Evolutionary conservation across 2,888 invertebrate genomes (phyloP).

Genomic region (Eremobia ochroleuca): DNA sequence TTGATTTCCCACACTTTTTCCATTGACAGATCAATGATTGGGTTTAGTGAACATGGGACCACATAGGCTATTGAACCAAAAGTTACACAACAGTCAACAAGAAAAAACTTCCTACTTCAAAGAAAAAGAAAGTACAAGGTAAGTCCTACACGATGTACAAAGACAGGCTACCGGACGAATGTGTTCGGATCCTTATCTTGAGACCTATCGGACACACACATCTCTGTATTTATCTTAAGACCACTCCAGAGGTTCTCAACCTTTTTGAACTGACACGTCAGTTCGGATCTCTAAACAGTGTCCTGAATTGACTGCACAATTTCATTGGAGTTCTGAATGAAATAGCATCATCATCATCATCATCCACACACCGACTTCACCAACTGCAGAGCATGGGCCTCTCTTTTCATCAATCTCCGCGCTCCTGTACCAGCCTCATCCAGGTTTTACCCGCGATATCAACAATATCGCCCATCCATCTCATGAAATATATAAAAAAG

Average conservation of each 20-base stretch:
- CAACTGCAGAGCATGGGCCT: too few species aligned
- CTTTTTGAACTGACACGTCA: too few species aligned
- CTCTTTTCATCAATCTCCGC: too few species aligned
- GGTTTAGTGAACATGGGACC: background rate
- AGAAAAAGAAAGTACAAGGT: conserved; percentile 17
- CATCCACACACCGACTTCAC: too few species aligned
- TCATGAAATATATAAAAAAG: too few species aligned
- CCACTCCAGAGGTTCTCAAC: conserved; percentile 42
- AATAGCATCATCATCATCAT: background rate
- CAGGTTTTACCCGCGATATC: too few species aligned
- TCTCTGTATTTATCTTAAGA: conserved; percentile 41
- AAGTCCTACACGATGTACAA: conserved; percentile 17
- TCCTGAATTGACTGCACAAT: too few species aligned
- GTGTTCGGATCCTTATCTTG: conserved; percentile 54
- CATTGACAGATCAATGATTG: background rate
- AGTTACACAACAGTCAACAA: background rate
- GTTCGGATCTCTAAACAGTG: too few species aligned
- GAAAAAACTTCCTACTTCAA: conserved; percentile 9
- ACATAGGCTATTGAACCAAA: conserved; percentile 23
- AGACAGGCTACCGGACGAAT: conserved; percentile 41
- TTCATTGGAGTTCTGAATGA: too few species aligned
- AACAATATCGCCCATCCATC: too few species aligned
- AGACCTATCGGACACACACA: conserved; percentile 49
- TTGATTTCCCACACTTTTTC: background rate
- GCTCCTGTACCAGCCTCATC: too few species aligned